Base-by-base conservation (phyloP, 2,113 vertebrate genomes). In the Capricornis sumatraensis region DNA sequence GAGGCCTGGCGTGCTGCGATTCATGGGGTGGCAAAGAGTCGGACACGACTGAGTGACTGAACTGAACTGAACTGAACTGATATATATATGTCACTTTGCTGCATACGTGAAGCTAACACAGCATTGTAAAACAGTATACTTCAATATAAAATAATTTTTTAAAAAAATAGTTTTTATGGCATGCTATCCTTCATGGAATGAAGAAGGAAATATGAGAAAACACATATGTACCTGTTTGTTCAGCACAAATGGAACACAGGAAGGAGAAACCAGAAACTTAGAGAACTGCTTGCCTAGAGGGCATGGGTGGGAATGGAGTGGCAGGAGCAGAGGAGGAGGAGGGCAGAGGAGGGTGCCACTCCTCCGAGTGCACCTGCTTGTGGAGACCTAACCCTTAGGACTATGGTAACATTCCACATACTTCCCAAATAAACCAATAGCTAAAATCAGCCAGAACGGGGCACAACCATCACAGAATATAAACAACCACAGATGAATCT, bases 111-210 rank as follows among this genome's bases (percentile, higher is more conserved):
- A 71, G 67, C n/a, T 74, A 36, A 71, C 67, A 40, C 67, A 74
- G 36, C 36, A 74, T 23, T 74, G 33, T 74, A 74, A 40, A 74
- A 23, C 19, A 74, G 19, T 74, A 40, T 25, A 40, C 67, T 40
- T 36, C 21, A 23, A 25, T 74, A 40, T 25, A 74, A 74, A 74
- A 40, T 74, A 25, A 25, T 74, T 40, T 9, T 67, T 64, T 11
- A 0, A 6, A 36, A 1, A 3, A 28, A 74, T 14, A n/a, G 9
- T 17, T 19, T 84, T 40, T 28, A 28, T 3, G 11, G n/a, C 17
- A 6, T 23, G 27, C 81, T 0, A 1, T 8, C 45, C 91, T 85
- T 64, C 28, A 0, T 8, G 5, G 27, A 33, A 45, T 21, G 28
- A 16, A n/a, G 82, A n/a, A 36, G 67, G 43, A 33, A 28, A 7